Evolutionary conservation across 2,797 vertebrate species (phyloP).

Genomic region (Fratercula arctica): DNA sequence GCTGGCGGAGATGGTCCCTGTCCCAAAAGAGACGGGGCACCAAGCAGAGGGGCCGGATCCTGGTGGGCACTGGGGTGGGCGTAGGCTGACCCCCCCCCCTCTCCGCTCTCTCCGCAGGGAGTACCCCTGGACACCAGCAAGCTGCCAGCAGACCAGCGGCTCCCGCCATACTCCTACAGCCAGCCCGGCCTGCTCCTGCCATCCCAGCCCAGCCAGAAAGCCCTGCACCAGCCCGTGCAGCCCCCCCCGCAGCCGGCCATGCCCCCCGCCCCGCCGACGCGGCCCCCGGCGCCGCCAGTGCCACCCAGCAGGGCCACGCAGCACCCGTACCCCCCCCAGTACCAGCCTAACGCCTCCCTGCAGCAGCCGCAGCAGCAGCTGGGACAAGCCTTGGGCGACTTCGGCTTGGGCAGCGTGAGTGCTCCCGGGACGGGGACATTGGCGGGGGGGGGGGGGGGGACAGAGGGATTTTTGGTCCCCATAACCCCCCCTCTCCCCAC

Average conservation of each 20-base stretch:
- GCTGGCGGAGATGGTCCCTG: background rate
- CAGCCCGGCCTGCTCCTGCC: constrained; percentile 75
- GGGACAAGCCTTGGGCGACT: constrained; percentile 76
- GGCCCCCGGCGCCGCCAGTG: background rate
- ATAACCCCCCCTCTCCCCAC: background rate
- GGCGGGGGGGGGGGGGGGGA: too few species aligned
- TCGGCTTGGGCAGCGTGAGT: constrained; percentile 85
- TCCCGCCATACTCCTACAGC: constrained; percentile 85
- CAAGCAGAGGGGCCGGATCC: background rate
- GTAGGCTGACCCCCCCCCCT: background rate
- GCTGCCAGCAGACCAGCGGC: constrained; percentile 85
- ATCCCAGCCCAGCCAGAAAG: constrained; percentile 34
- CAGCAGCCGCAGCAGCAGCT: constrained; percentile 21
- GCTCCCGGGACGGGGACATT: background rate
- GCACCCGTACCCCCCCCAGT: constrained; percentile 33
- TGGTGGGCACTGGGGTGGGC: background rate
- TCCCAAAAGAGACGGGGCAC: background rate
- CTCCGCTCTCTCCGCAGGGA: constrained; percentile 75
- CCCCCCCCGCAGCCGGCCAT: constrained; percentile 58
- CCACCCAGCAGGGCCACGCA: background rate
- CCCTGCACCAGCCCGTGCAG: constrained; percentile 35
- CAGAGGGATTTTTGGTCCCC: background rate
- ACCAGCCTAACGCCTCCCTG: constrained; percentile 26
- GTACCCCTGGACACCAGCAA: constrained; percentile 91
- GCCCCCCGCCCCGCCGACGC: constrained; percentile 63